Evolutionary conservation across 2,888 invertebrate species (phyloP), one percentile per base, ranked within the genome.

Genomic region (Thymelicus lineola): DNA sequence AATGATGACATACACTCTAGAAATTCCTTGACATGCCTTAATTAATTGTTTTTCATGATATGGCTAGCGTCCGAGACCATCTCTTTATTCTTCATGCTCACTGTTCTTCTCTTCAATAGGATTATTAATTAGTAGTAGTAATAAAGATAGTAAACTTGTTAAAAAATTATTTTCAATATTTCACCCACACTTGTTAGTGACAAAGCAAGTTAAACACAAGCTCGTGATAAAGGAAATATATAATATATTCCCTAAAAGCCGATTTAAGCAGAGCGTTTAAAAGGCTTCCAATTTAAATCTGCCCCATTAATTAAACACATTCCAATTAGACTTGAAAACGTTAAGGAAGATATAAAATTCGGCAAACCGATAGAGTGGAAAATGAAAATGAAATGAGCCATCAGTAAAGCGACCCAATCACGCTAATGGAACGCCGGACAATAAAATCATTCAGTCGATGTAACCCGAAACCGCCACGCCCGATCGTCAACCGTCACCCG

Each of bases 351-450:
- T 55, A 63, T 69, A 69, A 69, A 69, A 63, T 69, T 69, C 42
- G 42, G 69, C 42, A 57, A 70, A 50, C 64, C 57, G 70, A 69
- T 67, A 60, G 70, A 73, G 66, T 64, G 73, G 74, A 75, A 75
- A 76, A 75, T 77, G 72, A 77, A 77, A 78, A 75, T 75, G 73
- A 74, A 76, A 77, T 78, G 75, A 76, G 73, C 74, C 74, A 73
- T 75, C 72, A 72, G 73, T 72, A 67, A 70, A 70, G 62, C 55
- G 53, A 53, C 53, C 61, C 73, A 76, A 76, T 77, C 77, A 72
- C 71, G 71, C 69, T 76, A 76, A 77, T 77, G 78, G 76, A 74
- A 69, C 58, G 72, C 48, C 76, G 76, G 74, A 76, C 77, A 77
- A 78, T 76, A 75, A 74, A 76, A 77, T 77, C 74, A 75, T 75